phyloP scores from a whole-genome alignment of 2,113 vertebrate genomes.

The Apodemus speciosus region DNA sequence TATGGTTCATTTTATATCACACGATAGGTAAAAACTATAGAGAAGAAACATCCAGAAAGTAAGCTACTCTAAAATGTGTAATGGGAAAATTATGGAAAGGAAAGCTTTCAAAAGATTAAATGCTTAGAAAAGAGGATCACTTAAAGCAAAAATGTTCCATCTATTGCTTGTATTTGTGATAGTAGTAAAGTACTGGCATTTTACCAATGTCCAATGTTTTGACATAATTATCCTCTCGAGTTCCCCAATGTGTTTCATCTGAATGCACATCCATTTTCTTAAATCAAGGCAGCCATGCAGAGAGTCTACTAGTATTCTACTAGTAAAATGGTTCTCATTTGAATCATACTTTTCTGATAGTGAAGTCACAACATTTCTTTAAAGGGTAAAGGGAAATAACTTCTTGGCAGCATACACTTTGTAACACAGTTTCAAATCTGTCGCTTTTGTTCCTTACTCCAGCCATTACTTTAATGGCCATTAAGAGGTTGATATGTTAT shows the following conservation, averaged over 20 bases:
- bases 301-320: neutral
- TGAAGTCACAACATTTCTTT: neutral
- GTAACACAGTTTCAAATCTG: neutral
- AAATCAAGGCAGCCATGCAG: neutral
- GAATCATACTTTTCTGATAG: neutral
- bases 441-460: neutral
- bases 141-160: neutral
- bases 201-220: neutral
- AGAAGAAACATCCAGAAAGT: neutral
- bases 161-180: neutral
- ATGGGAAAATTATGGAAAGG: neutral
- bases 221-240: neutral
- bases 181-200: neutral
- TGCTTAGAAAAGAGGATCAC: neutral
- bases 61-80: neutral
- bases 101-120: neutral
- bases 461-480: neutral
- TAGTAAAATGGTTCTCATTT: neutral
- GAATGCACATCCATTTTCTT: neutral
- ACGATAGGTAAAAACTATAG: neutral
- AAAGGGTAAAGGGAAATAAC: neutral
- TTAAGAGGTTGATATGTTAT: neutral
- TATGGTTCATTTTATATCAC: neutral
- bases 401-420: neutral
- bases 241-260: neutral